Evolutionary conservation across 2,797 vertebrate species (phyloP).

Genomic region (Lepilemur septentrionalis): DNA sequence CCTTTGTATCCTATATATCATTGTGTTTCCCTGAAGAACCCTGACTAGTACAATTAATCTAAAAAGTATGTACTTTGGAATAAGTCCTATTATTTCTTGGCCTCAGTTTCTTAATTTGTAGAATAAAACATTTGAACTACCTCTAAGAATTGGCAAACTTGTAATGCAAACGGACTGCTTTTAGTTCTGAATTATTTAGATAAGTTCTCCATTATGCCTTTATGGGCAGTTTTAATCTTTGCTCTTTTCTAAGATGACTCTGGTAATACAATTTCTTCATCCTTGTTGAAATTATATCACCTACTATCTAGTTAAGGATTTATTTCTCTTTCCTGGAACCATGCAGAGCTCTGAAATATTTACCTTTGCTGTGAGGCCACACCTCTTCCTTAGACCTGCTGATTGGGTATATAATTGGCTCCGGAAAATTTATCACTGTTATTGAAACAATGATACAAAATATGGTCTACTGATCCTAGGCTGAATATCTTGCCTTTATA

Average conservation of each 20-base stretch:
- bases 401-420: background rate
- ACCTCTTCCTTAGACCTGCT: background rate
- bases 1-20: background rate
- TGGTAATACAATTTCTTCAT: background rate
- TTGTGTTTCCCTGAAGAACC: background rate
- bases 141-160: background rate
- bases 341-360: background rate
- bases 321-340: background rate
- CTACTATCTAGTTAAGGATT: background rate
- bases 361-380: background rate
- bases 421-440: background rate
- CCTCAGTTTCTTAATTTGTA: background rate
- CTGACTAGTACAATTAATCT: background rate
- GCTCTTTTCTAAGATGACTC: background rate
- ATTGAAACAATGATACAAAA: background rate
- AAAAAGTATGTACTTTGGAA: background rate
- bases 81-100: background rate
- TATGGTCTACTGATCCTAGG: background rate
- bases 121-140: background rate
- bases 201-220: background rate
- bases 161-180: background rate
- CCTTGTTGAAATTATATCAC: background rate
- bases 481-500: background rate
- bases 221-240: background rate
- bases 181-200: background rate